Conservation (phyloP, 2,113 vertebrate species). For the Fulmarus glacialis region DNA sequence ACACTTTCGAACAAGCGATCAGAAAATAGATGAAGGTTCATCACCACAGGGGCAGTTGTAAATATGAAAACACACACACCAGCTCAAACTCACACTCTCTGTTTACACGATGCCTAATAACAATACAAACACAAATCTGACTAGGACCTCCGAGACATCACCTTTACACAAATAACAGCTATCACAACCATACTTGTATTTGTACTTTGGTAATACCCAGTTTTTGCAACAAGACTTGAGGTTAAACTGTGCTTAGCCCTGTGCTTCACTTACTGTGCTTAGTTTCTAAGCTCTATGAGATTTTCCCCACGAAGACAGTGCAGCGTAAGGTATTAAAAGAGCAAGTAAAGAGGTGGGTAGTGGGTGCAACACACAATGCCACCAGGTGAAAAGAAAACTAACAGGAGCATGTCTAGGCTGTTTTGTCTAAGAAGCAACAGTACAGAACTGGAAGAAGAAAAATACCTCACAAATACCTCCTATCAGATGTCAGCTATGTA, state of each 20-base stretch:
- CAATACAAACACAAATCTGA: background rate
- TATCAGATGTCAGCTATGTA: background rate
- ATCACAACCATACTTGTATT: background rate
- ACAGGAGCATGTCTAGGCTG: background rate
- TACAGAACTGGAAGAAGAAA: background rate
- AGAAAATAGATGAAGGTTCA: background rate
- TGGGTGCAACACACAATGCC: background rate
- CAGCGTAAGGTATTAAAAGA: background rate
- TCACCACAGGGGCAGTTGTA: background rate
- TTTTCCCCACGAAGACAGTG: background rate
- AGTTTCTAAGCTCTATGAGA: background rate
- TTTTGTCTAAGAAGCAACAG: background rate
- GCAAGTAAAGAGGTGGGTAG: background rate
- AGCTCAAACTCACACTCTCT: background rate
- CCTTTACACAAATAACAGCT: background rate
- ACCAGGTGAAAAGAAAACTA: background rate
- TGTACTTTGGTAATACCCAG: background rate
- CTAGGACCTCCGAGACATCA: background rate
- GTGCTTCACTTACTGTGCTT: background rate
- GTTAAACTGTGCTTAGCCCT: background rate
- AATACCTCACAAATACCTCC: background rate
- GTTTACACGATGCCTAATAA: background rate
- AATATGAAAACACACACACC: accelerated
- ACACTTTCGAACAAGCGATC: background rate
- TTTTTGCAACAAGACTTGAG: background rate